Conservation (phyloP, 1,140 invertebrate species). For the Atopsyche davidsoni region DNA sequence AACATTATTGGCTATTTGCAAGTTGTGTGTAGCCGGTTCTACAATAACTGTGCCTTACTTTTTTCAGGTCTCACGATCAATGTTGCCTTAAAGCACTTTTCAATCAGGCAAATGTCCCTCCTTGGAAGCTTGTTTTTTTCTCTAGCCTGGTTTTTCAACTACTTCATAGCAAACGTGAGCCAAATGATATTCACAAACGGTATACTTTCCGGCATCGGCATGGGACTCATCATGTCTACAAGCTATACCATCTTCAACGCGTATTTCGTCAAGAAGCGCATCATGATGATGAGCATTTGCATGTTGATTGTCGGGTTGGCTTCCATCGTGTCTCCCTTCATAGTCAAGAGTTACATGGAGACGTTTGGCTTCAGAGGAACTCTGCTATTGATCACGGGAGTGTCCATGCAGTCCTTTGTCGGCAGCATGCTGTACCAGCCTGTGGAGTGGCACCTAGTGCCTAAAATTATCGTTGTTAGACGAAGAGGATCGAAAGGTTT, state of each 20-base stretch:
- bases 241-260: slow-evolving; percentile 47
- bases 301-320: slow-evolving; percentile 53
- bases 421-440: slow-evolving; percentile 59
- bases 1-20: too few relatives aligned
- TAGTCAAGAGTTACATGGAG: slow-evolving; percentile 46
- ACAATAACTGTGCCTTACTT: not conserved
- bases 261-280: slow-evolving; percentile 53
- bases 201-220: slow-evolving; percentile 47
- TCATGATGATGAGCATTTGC: slow-evolving; percentile 53
- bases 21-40: too few relatives aligned
- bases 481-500: too few relatives aligned
- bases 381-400: slow-evolving; percentile 50
- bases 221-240: not conserved
- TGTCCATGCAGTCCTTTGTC: slow-evolving; percentile 57
- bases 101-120: slow-evolving; percentile 47
- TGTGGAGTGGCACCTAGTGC: slow-evolving; percentile 46
- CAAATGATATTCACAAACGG: slow-evolving; percentile 52
- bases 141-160: slow-evolving; percentile 45
- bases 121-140: slow-evolving; percentile 47
- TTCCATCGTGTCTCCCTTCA: slow-evolving; percentile 51
- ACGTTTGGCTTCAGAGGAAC: slow-evolving; percentile 57
- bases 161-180: slow-evolving; percentile 46
- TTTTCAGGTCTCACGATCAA: slow-evolving; percentile 51
- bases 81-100: slow-evolving; percentile 45
- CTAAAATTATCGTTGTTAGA: too few relatives aligned